A percentile compares a stretch with the other conserved stretches of the same genome.
Conservation (phyloP, 2,797 vertebrate species). For the Alfaro cultratus region DNA sequence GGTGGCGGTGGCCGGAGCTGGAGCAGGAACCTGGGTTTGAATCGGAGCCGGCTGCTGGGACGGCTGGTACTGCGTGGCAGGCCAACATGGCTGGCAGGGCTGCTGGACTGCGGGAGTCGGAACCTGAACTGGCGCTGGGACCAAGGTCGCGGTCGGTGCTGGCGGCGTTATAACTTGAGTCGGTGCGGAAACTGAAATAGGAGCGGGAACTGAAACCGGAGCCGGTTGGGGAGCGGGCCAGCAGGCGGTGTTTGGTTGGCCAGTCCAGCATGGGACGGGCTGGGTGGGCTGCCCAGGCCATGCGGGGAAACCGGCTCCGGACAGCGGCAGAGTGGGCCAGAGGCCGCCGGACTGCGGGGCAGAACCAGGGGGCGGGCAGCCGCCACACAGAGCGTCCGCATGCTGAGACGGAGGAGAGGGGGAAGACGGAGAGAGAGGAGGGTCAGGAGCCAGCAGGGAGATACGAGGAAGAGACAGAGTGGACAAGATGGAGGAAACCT, state of each 20-base stretch:
- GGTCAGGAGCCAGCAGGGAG: conserved; percentile 52
- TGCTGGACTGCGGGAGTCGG: conserved; percentile 12
- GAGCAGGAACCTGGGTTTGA: conserved; percentile 27
- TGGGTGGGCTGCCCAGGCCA: conserved; percentile 73
- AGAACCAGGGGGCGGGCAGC: conserved; percentile 76
- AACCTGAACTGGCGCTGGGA: conserved; percentile 27
- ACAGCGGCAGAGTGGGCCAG: conserved; percentile 63
- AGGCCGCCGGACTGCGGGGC: conserved; percentile 67
- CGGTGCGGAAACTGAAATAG: conserved; percentile 24
- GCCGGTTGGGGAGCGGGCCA: conserved; percentile 66
- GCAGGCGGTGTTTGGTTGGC: conserved; percentile 74
- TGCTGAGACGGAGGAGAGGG: conserved; percentile 58
- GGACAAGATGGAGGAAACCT: conserved; percentile 74
- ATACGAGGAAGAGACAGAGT: conserved; percentile 70
- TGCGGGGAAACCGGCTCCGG: conserved; percentile 50
- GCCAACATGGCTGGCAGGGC: conserved; percentile 53
- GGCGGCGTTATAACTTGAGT: conserved; percentile 41
- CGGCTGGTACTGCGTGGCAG: conserved; percentile 50
- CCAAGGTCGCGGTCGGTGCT: conserved; percentile 16
- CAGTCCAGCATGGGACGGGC: conserved; percentile 73
- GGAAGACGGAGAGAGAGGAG: conserved; percentile 27
- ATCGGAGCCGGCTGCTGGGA: conserved; percentile 38
- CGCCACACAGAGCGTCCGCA: conserved; percentile 72
- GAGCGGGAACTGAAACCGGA: conserved; percentile 30
- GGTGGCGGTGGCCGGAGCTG: conserved; percentile 18